Conservation (phyloP, 1,140 invertebrate genomes). For the Kradibia gibbosae region DNA sequence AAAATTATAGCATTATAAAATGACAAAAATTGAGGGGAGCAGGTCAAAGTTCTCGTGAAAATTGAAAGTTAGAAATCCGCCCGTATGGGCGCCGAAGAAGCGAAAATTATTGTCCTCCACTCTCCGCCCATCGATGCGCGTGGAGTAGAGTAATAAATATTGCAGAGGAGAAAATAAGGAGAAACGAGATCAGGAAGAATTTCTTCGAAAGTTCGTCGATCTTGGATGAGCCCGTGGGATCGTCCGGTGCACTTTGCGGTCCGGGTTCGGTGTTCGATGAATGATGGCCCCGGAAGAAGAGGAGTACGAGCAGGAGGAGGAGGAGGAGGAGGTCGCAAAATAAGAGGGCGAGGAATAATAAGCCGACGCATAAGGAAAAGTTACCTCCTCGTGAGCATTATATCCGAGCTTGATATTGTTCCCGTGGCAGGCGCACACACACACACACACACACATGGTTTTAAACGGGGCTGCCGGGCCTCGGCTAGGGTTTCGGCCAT, state of each 20-base stretch:
- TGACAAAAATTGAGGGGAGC: too few species aligned
- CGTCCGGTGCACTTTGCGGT: constrained; percentile 40
- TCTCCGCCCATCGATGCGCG: neutral
- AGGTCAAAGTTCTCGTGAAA: too few species aligned
- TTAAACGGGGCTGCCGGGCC: too few species aligned
- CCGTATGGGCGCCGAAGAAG: too few species aligned
- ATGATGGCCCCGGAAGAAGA: constrained; percentile 36
- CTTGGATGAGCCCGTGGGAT: constrained; percentile 3
- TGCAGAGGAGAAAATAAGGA: neutral
- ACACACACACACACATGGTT: neutral
- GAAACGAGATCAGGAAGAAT: constrained; percentile 5
- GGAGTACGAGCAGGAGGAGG: neutral
- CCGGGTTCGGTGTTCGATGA: constrained; percentile 12
- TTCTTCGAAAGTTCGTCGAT: constrained; percentile 40
- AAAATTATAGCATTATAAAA: too few species aligned
- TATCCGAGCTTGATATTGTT: constrained; percentile 15
- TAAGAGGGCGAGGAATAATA: neutral
- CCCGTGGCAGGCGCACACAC: neutral
- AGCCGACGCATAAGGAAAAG: neutral
- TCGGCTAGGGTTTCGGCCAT: constrained; percentile 25
- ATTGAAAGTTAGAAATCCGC: neutral
- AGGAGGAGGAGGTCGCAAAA: neutral
- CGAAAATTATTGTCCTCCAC: neutral
- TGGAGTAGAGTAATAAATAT: constrained; percentile 5
- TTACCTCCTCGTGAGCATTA: neutral